These are phyloP conservation scores for Nesidiocoris tenuis DNA, from an alignment of 2,888 invertebrate genomes.

Conservation along the genomic window DNA sequence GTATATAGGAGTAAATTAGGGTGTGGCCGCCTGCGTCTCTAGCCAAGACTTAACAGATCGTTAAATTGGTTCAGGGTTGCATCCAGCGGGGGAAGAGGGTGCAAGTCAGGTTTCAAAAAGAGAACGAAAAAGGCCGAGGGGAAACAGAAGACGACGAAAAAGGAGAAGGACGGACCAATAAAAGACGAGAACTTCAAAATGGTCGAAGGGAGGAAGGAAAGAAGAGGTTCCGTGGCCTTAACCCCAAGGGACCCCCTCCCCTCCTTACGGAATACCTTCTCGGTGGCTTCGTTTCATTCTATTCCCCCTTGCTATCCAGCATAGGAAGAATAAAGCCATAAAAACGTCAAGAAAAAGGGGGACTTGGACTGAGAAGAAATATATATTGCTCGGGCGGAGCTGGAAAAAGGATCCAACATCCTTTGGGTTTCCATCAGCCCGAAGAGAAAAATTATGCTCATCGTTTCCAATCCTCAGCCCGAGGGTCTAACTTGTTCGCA, in stretches of 20 bases:
- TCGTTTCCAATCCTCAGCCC: constrained; percentile 21
- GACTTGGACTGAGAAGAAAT: constrained; percentile 25
- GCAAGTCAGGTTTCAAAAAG: neutral
- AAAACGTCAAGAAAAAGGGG: constrained; percentile 25
- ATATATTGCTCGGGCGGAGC: constrained; percentile 26
- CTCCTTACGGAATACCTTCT: neutral
- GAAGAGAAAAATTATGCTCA: constrained; percentile 23
- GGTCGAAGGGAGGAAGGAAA: neutral
- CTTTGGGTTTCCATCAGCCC: neutral
- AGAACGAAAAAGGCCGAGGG: constrained; percentile 1
- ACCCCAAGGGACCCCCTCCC: neutral
- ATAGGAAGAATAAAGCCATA: constrained; percentile 32
- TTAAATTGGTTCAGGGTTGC: constrained; percentile 8
- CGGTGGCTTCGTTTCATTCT: neutral
- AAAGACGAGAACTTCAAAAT: constrained; percentile 5
- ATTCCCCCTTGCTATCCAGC: neutral
- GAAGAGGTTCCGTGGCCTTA: neutral
- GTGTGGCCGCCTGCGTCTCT: constrained; percentile 1
- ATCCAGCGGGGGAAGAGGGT: neutral
- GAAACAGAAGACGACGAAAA: neutral
- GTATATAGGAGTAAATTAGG: constrained; percentile 22
- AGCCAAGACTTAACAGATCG: constrained; percentile 25
- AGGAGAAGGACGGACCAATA: constrained; percentile 8
- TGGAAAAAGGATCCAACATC: neutral
- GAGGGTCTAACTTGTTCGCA: constrained; percentile 8